phyloP scores from a whole-genome alignment of 2,888 invertebrate genomes.

The Phorcus lineatus region DNA sequence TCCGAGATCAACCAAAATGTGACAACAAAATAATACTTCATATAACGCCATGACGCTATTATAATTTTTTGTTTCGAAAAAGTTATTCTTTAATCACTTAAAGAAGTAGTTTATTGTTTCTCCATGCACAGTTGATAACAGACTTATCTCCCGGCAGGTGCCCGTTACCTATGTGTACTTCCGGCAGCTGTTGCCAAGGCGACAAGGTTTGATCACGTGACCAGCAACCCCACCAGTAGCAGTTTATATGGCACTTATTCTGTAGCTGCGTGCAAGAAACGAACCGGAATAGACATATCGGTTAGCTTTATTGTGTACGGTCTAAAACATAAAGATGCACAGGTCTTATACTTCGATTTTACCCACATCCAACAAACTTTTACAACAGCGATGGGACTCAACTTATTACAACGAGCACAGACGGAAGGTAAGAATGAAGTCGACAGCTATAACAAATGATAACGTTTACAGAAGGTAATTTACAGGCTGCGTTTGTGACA shows the following conservation, averaged over 20 bases:
- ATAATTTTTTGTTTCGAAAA: no score
- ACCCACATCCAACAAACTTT: slow-evolving; percentile 72
- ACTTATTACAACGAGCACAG: slow-evolving; percentile 74
- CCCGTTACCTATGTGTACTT: neutral
- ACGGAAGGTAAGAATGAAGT: slow-evolving; percentile 62
- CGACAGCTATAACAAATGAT: neutral
- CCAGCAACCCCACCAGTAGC: slow-evolving; percentile 36
- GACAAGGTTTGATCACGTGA: slow-evolving; percentile 57
- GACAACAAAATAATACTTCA: no score
- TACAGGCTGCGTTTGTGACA: neutral
- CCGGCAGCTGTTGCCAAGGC: slow-evolving; percentile 13
- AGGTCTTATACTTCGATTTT: slow-evolving; percentile 72
- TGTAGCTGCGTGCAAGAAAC: neutral
- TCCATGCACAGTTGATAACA: neutral
- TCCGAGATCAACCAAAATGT: no score
- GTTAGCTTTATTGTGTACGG: slow-evolving; percentile 24
- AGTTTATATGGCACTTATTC: slow-evolving; percentile 6
- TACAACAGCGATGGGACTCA: slow-evolving; percentile 74
- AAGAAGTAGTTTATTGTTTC: no score
- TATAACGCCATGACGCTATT: no score
- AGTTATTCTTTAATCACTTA: no score
- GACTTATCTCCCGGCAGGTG: neutral
- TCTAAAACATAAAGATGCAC: slow-evolving; percentile 63
- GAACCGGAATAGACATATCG: neutral
- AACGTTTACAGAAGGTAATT: neutral